Conservation (phyloP, 2,797 vertebrate species). For the Aplochiton taeniatus region DNA sequence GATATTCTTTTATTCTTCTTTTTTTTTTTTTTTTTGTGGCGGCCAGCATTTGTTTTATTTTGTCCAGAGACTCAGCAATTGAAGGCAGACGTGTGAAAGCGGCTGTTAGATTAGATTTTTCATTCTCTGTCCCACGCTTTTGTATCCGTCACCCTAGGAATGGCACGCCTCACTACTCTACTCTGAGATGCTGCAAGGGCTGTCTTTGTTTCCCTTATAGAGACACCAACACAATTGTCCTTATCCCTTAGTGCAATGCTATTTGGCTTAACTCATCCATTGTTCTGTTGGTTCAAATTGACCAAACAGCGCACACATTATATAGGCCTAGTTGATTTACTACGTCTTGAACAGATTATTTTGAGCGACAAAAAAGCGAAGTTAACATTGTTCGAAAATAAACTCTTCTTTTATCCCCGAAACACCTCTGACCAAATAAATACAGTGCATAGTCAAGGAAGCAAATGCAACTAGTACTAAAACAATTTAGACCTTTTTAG, state of each 20-base stretch:
- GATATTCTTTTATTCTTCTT: no score
- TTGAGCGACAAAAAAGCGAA: conserved; percentile 79
- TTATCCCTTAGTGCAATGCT: conserved; percentile 86
- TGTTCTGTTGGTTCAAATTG: conserved; percentile 89
- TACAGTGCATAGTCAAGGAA: no score
- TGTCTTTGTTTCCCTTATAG: conserved; percentile 87
- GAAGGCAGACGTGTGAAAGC: conserved; percentile 93
- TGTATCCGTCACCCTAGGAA: conserved; percentile 92
- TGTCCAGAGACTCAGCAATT: conserved; percentile 86
- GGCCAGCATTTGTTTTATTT: conserved; percentile 90
- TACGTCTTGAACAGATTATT: conserved; percentile 81
- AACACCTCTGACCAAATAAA: no score
- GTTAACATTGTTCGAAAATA: conserved; percentile 81
- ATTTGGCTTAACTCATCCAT: conserved; percentile 89
- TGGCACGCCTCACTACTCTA: conserved; percentile 93
- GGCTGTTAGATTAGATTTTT: conserved; percentile 90
- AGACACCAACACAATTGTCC: conserved; percentile 90
- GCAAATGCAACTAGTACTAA: no score
- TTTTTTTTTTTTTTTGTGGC: conserved; percentile 61
- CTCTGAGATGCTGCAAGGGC: conserved; percentile 87
- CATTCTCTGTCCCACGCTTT: conserved; percentile 87
- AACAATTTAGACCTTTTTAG: no score
- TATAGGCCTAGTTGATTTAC: conserved; percentile 82
- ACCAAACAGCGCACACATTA: conserved; percentile 88
- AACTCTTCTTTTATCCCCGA: conserved; percentile 47